Evolutionary conservation across 64 coral and sea anemone genomes (phyloP).

Genomic region (Montipora efflorescens): DNA sequence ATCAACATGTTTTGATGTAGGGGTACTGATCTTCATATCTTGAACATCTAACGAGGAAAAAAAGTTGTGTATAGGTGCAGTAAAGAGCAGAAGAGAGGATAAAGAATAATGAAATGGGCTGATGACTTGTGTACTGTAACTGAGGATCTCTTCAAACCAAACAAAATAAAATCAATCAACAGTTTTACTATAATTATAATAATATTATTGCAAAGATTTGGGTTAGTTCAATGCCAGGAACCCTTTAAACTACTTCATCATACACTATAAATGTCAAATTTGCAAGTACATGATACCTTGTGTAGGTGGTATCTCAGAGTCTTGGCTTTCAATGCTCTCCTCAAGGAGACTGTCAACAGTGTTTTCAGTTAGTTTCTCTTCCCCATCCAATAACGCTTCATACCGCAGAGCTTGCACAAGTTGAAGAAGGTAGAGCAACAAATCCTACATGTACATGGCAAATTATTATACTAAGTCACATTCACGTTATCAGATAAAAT

Average conservation of each 20-base stretch:
- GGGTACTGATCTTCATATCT: background rate
- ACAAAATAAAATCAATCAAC: too few species aligned
- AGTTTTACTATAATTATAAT: too few species aligned
- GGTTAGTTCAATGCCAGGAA: too few species aligned
- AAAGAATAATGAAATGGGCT: background rate
- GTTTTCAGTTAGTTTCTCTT: constrained; percentile 63
- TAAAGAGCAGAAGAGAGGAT: background rate
- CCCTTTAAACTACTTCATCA: too few species aligned
- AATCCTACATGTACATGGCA: constrained; percentile 49
- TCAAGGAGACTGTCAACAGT: constrained; percentile 40
- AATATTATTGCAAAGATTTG: background rate
- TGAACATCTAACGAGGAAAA: background rate
- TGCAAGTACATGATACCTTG: constrained; percentile 15
- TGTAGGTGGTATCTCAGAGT: background rate
- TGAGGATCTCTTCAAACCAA: too few species aligned
- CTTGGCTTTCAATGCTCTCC: constrained; percentile 5
- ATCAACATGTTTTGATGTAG: constrained; percentile 26
- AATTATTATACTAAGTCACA: background rate
- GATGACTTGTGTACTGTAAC: too few species aligned
- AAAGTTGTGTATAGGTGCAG: background rate
- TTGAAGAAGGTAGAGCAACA: constrained; percentile 95
- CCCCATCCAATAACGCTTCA: constrained; percentile 71
- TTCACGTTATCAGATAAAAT: background rate
- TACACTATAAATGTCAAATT: too few species aligned
- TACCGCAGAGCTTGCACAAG: constrained; percentile 97